phyloP scores from a whole-genome alignment of 35 echinoderm and acorn worm genomes.

The Ophiothrix spiculata region DNA sequence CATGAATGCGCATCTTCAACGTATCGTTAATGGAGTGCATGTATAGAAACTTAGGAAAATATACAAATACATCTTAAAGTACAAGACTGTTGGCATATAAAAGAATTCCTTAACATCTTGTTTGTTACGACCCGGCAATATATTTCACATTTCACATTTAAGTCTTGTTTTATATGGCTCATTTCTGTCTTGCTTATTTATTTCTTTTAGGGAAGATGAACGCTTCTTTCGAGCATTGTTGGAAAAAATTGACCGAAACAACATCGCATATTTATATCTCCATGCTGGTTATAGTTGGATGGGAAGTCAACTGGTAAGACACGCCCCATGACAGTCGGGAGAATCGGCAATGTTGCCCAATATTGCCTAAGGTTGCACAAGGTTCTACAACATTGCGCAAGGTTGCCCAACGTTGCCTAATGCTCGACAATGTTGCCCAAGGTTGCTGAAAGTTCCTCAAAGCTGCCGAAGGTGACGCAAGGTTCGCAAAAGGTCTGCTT shows the following conservation, averaged over 20 bases:
- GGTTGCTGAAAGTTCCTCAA: no score
- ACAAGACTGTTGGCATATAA: not conserved
- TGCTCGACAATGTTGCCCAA: no score
- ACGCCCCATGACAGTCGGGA: no score
- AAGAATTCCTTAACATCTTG: not conserved
- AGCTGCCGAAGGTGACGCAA: no score
- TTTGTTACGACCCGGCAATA: not conserved
- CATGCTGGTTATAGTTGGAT: slow-evolving; percentile 62
- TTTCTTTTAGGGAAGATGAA: slow-evolving; percentile 35
- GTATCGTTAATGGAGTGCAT: not conserved
- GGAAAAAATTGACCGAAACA: slow-evolving; percentile 51
- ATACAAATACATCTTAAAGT: not conserved
- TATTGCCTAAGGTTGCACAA: no score
- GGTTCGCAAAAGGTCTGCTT: no score
- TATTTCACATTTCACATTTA: not conserved
- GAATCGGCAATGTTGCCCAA: no score
- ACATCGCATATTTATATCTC: slow-evolving; percentile 44
- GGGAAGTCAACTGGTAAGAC: slow-evolving; percentile 28
- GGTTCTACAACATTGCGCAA: no score
- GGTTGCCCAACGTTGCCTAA: no score
- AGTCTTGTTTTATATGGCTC: not conserved
- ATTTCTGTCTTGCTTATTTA: not conserved
- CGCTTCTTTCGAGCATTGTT: slow-evolving; percentile 48
- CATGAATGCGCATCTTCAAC: not conserved
- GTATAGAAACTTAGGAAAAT: not conserved